phyloP scores from a whole-genome alignment of 2,797 vertebrate species.

The Lithobates pipiens region DNA sequence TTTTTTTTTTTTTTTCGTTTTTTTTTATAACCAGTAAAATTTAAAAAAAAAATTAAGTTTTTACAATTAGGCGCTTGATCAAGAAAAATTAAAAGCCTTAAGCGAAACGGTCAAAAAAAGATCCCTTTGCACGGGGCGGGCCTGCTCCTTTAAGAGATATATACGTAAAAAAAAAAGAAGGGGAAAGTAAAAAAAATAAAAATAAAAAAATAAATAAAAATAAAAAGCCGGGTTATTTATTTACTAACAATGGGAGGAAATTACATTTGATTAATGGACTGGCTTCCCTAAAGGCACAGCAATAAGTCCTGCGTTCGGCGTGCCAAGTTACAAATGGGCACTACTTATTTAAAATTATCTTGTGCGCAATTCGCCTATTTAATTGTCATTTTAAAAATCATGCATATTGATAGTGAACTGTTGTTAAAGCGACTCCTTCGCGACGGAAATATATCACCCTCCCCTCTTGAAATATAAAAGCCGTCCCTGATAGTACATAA shows the following conservation, averaged over 20 bases:
- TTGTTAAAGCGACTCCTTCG: conserved; percentile 65
- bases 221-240: conserved; percentile 49
- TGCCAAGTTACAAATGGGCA: conserved; percentile 64
- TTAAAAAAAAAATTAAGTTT: conserved; percentile 12
- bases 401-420: conserved; percentile 65
- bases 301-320: conserved; percentile 60
- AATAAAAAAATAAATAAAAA: background rate
- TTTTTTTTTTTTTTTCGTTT: conserved; percentile 29
- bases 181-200: background rate
- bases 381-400: conserved; percentile 67
- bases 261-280: conserved; percentile 62
- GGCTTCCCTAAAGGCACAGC: conserved; percentile 53
- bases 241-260: conserved; percentile 61
- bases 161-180: background rate
- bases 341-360: conserved; percentile 65
- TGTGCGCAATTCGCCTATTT: conserved; percentile 64
- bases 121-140: conserved; percentile 3
- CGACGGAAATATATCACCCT: conserved; percentile 76
- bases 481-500: conserved; percentile 70
- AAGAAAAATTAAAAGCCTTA: conserved; percentile 27
- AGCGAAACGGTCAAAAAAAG: conserved; percentile 7
- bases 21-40: conserved; percentile 48
- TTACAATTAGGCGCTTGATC: conserved; percentile 49
- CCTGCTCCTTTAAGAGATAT: conserved; percentile 56
- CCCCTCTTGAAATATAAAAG: conserved; percentile 69